Conservation (phyloP, 2,888 invertebrate species). For the Apamea monoglypha region DNA sequence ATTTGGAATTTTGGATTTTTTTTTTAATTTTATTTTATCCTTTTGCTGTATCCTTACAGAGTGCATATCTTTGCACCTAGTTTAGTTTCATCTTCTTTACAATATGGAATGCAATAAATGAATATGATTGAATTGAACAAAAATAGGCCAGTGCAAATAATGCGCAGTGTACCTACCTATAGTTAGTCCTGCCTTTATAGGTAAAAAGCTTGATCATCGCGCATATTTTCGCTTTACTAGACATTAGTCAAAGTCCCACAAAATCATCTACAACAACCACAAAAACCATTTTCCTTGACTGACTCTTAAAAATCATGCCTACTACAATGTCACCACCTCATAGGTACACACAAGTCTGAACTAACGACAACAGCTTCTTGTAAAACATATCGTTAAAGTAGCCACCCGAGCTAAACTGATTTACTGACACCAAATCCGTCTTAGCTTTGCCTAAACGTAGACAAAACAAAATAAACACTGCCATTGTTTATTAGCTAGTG, state of each 20-base stretch:
- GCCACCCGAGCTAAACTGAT: constrained; percentile 8
- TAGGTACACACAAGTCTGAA: neutral
- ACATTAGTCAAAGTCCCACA: neutral
- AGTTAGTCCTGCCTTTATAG: neutral
- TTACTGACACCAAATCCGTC: constrained; percentile 26
- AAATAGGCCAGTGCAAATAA: too few relatives aligned
- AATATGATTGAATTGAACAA: too few relatives aligned
- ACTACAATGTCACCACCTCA: neutral
- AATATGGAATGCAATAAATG: too few relatives aligned
- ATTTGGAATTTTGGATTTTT: too few relatives aligned
- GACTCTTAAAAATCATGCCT: constrained; percentile 2
- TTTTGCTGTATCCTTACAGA: too few relatives aligned
- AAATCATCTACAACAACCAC: constrained; percentile 10
- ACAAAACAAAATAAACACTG: constrained; percentile 67
- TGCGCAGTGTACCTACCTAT: too few relatives aligned
- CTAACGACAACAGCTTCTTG: constrained; percentile 18
- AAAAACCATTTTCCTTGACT: constrained; percentile 8
- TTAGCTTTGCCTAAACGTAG: constrained; percentile 61
- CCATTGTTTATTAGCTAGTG: constrained; percentile 62
- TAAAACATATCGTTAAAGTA: constrained; percentile 7
- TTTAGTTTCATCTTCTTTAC: too few relatives aligned
- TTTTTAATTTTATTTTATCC: too few relatives aligned
- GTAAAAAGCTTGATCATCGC: neutral
- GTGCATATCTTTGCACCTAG: too few relatives aligned
- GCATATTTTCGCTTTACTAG: neutral